Percentiles rank a stretch among this genome's conserved stretches.
Evolutionary conservation across 2,113 vertebrate genomes (phyloP).

Genomic region (Erinaceus europaeus): DNA sequence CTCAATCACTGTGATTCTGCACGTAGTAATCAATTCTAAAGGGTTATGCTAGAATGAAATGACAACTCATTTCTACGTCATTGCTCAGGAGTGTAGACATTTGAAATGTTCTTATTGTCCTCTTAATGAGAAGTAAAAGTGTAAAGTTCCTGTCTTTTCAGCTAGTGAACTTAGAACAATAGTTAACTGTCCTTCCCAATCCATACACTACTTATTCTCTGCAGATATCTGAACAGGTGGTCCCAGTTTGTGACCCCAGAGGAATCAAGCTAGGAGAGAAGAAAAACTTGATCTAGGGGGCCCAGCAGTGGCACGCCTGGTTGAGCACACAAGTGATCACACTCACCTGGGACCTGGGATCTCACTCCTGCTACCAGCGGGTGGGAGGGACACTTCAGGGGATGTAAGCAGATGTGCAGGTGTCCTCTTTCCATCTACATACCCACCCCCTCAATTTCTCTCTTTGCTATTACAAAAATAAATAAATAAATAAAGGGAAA

Average conservation of each 20-base stretch:
- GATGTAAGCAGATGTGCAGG: too few relatives aligned
- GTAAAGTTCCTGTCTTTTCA: constrained; percentile 2
- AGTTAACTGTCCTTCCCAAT: neutral
- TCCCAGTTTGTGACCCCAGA: neutral
- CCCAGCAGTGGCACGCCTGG: too few relatives aligned
- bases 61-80: constrained; percentile 69
- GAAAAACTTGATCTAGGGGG: neutral
- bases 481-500: too few relatives aligned
- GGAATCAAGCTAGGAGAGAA: neutral
- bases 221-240: neutral
- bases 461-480: too few relatives aligned
- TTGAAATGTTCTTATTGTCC: constrained; percentile 49
- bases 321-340: too few relatives aligned
- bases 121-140: constrained; percentile 52
- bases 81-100: constrained; percentile 61
- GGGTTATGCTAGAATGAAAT: constrained; percentile 77
- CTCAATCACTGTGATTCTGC: constrained; percentile 59
- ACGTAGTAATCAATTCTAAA: constrained; percentile 68
- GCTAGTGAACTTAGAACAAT: neutral
- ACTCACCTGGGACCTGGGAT: too few relatives aligned
- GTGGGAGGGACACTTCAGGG: too few relatives aligned
- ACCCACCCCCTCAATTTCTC: too few relatives aligned
- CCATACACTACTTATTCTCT: neutral
- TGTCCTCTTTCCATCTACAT: too few relatives aligned
- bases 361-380: too few relatives aligned